Base-by-base conservation (phyloP, 2,888 invertebrate genomes). In the Entomobrya proxima region DNA sequence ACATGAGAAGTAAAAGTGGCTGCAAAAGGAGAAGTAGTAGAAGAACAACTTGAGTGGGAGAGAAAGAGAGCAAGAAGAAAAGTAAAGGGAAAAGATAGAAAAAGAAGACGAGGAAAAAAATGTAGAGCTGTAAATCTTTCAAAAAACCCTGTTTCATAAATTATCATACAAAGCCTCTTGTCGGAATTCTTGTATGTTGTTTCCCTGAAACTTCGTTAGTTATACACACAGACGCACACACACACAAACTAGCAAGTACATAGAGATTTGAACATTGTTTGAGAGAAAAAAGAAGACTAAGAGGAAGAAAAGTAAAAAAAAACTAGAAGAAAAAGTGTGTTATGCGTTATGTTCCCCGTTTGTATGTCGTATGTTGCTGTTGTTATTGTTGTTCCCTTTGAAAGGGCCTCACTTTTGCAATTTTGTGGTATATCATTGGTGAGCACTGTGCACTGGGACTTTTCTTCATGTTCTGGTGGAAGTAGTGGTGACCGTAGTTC, bases 121-220 rank as follows among this genome's bases (percentile, higher is more conserved):
- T 84, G 79, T 85, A 84, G 76, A 86, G 88, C 86, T 88, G 88
- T 89, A 89, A 89, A 89, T 89, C 89, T 89, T 85, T 86, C 86
- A 87, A 87, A 89, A 84, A 88, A 87, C 86, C 87, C 87, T 87
- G 88, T 86, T 88, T 89, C 89, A 89, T 89, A 89, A 89, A 89
- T 89, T 89, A 89, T 89, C 88, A 89, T 89, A 89, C 88, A 88
- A 89, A 88, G 85, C 85, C 87, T 86, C 81, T 86, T 81, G 86
- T 81, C 85, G 79, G 85, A 87, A 78, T 86, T 85, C 76, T 84
- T 85, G 80, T 87, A 80, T 82, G 72, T 79, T 85, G 75, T 85
- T 78, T 69, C 64, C 78, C 61, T 21, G 61, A 55, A 80, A 74
- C 72, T 79, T 82, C 61, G 81, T 81, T 81, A 50, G 74, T 47